Base-by-base conservation (phyloP, 2,888 invertebrate genomes). In the Thyatira batis region DNA sequence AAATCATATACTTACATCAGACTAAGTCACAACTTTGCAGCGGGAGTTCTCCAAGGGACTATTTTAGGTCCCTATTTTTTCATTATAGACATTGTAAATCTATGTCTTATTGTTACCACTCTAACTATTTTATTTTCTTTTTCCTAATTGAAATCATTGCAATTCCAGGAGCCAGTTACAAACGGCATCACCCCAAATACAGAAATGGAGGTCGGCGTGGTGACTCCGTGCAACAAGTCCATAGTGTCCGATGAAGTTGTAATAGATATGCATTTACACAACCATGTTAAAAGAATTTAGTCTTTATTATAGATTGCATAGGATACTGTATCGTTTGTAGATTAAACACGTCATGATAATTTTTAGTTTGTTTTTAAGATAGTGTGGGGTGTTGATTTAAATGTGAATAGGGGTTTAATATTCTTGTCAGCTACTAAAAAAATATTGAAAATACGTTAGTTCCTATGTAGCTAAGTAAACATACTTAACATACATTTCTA, bases 181-280 rank as follows among this genome's bases (percentile, higher is more conserved):
- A 48, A 93, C 61, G 93, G 94, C 4, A 81, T 92, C 48, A 84
- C 92, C 0, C 84, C 91, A 0, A 93, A 91, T 69, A 93, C 93
- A 0, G 92, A 92, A 58, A 71, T 78, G 9, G 89, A 89, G 55
- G 73, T 82, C 20, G 85, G 84, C 9, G 70, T 81, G 1, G 71
- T 78, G 30, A 85, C 85, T 1, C 84, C 87, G 0, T 92, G 90
- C 55, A 88, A 89, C 63, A 93, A 93, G 71, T 92, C 92, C 11
- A 74, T 93, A 49, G 69, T 73, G 0, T 92, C 93, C 10, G 93
- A 94, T 66, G 92, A 94, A 54, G 93, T 93, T 53, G 93, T 93
- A 55, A 92, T 94, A 54, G 94, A 94, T 61, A 93, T 94, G 92
- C 92, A 89, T 86, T 85, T 89, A 83, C 73, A 82, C 56, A 82